Evolutionary conservation across 2,113 vertebrate genomes (phyloP).

Genomic region (Cynoglossus semilaevis): DNA sequence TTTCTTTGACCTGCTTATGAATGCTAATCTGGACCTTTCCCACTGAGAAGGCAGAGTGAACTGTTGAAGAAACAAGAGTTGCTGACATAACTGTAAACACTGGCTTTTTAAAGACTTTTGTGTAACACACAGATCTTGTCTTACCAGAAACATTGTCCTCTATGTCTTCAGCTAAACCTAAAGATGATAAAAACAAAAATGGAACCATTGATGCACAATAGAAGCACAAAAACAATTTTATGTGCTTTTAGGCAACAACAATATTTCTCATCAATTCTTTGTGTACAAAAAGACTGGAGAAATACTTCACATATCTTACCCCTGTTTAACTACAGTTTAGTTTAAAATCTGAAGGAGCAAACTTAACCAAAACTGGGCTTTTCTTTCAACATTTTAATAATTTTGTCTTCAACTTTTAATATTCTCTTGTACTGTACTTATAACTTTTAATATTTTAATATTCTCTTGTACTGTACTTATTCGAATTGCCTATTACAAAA

Average conservation of each 20-base stretch:
- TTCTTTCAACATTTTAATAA: too few relatives aligned
- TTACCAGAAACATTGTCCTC: constrained; percentile 82
- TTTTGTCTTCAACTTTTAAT: too few relatives aligned
- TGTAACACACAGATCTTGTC: constrained; percentile 3
- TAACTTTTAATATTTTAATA: too few relatives aligned
- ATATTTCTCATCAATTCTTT: too few relatives aligned
- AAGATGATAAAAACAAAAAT: constrained; percentile 43
- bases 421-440: too few relatives aligned
- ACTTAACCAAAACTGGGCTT: too few relatives aligned
- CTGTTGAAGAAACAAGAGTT: constrained; percentile 62
- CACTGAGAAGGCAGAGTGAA: constrained; percentile 76
- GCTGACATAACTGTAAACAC: background rate
- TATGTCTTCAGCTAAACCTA: constrained; percentile 81
- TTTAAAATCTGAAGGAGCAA: too few relatives aligned
- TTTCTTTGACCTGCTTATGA: constrained; percentile 74
- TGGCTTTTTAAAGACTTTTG: background rate
- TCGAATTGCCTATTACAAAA: too few relatives aligned
- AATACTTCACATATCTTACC: too few relatives aligned
- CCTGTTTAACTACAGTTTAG: too few relatives aligned
- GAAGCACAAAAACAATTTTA: background rate
- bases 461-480: too few relatives aligned
- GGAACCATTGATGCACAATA: background rate
- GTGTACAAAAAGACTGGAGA: background rate
- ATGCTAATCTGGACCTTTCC: constrained; percentile 89
- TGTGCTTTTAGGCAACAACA: too few relatives aligned